Base-by-base conservation (phyloP, 2,113 vertebrate genomes). In the Python bivittatus region DNA sequence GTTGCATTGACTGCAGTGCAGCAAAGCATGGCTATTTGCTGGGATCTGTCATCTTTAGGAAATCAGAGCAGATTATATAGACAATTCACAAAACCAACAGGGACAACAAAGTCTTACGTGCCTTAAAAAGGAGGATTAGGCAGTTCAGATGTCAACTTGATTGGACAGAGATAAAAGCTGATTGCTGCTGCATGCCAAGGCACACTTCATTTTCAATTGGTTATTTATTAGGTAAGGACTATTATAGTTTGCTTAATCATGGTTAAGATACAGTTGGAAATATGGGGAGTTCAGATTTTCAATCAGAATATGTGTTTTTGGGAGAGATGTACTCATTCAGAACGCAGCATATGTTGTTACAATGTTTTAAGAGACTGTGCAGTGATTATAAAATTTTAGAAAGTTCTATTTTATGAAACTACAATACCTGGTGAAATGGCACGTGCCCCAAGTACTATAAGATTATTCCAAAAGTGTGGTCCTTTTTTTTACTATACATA, bases 61-160 rank as follows among this genome's bases (percentile, higher is more conserved):
- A 99, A 98, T 99, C 98, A 98, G 97, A 98, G 95, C 97, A 98
- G 98, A 98, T 99, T 99, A 98, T 96, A 98, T 95, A 97, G 95
- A 97, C 96, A 84, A 98, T 99, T 98, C 98, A 98, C 98, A 99
- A 98, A 99, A 98, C 98, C 97, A 98, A 98, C 98, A 98, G 97
- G 98, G 97, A 98, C 98, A 98, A 98, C 97, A 98, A 96, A 98
- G 98, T 98, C 98, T 98, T 98, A 97, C 97, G 97, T 97, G 97
- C 97, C 98, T 98, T 97, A 98, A 98, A 98, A 98, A 98, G 98
- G 97, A 97, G 97, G 98, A 99, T 99, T 99, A 99, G 97, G 96
- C 97, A 98, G 98, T 98, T 98, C 98, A 98, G 97, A 97, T 99
- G 98, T 98, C 97, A 97, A 97, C 98, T 97, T 98, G 98, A 99